Evolutionary conservation across 2,113 vertebrate species (phyloP).

Genomic region (Paramormyrops kingsleyae): DNA sequence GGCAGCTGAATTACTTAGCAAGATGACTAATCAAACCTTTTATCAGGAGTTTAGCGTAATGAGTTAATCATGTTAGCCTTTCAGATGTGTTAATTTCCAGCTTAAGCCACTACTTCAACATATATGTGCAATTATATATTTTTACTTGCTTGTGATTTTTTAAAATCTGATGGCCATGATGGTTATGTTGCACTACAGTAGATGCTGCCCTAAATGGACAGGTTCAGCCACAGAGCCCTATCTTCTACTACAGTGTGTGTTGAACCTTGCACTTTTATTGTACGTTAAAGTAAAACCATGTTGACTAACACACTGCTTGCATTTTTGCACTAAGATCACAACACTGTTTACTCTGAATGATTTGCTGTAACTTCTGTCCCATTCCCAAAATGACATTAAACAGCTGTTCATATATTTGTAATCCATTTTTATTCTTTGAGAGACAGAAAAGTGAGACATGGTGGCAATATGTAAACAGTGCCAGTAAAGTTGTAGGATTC

Average conservation of each 20-base stretch:
- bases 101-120: neutral
- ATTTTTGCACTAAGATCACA: neutral
- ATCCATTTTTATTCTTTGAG: neutral
- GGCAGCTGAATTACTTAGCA: neutral
- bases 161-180: neutral
- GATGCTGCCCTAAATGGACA: neutral
- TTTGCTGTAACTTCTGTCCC: neutral
- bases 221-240: neutral
- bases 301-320: neutral
- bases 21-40: neutral
- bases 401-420: neutral
- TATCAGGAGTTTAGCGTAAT: neutral
- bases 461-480: neutral
- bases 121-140: neutral
- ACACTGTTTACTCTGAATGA: neutral
- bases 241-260: neutral
- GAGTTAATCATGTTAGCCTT: neutral
- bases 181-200: neutral
- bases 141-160: neutral
- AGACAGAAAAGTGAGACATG: neutral
- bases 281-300: neutral
- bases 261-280: neutral
- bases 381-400: neutral
- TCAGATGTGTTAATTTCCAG: neutral
- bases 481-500: constrained; percentile 3